Conservation (phyloP, 2,113 vertebrate genomes). For the Salvelinus sp. region DNA sequence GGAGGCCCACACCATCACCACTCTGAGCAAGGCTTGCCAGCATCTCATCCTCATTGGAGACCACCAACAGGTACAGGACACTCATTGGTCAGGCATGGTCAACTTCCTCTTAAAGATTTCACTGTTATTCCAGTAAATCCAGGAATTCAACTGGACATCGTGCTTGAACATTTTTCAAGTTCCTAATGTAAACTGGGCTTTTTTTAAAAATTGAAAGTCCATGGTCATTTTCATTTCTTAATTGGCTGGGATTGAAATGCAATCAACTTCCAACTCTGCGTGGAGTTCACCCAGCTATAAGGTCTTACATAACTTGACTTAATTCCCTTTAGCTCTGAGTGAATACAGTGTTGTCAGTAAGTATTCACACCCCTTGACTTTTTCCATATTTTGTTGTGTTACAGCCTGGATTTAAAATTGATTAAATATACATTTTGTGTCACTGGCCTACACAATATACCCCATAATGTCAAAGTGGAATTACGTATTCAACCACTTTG, state of each 20-base stretch:
- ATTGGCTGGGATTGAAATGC: not conserved
- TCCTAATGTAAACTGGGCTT: not conserved
- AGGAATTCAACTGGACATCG: not conserved
- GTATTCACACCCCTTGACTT: too few species aligned
- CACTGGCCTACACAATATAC: too few species aligned
- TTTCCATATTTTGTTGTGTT: too few species aligned
- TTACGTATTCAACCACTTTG: too few species aligned
- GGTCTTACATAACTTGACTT: not conserved
- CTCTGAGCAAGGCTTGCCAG: constrained; percentile 84
- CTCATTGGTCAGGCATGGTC: too few species aligned
- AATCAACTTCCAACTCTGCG: too few species aligned
- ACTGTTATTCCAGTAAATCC: too few species aligned
- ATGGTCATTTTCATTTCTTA: constrained; percentile 16
- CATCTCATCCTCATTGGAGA: constrained; percentile 97
- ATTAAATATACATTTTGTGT: too few species aligned
- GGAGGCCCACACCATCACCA: constrained; percentile 92
- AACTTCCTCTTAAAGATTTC: too few species aligned
- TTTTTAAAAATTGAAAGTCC: constrained; percentile 22
- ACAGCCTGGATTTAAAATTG: too few species aligned
- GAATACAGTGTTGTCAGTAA: not conserved
- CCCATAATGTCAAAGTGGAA: too few species aligned
- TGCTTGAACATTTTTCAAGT: constrained; percentile 15
- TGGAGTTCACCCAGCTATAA: not conserved
- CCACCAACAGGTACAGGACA: constrained; percentile 87
- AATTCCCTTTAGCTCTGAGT: not conserved